Evolutionary conservation across 2,113 vertebrate genomes (phyloP).

Genomic region (Strigops habroptila): DNA sequence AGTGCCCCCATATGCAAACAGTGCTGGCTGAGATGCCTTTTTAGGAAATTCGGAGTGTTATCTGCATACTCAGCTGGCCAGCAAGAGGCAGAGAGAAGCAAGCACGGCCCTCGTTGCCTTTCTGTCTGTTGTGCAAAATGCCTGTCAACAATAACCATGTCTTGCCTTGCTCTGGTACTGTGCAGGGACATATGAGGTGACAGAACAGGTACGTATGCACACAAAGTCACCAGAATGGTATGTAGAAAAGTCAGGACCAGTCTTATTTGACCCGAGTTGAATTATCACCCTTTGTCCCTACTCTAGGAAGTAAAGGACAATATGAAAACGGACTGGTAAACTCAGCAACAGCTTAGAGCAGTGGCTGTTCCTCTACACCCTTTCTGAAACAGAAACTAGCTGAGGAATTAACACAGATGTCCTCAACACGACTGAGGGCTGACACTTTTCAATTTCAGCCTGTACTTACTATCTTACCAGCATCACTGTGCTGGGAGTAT

Average conservation of each 20-base stretch:
- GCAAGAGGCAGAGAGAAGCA: neutral
- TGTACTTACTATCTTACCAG: neutral
- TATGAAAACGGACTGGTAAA: neutral
- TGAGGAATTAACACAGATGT: neutral
- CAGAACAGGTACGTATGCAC: neutral
- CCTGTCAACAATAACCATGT: rapidly evolving
- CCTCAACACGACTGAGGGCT: neutral
- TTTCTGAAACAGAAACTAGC: neutral
- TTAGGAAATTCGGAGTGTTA: neutral
- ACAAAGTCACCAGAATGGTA: neutral
- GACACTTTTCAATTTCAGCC: neutral
- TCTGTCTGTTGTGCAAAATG: neutral
- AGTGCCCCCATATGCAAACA: neutral
- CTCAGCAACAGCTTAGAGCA: neutral
- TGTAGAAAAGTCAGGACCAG: neutral
- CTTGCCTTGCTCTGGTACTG: neutral
- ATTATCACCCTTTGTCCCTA: neutral
- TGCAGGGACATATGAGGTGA: neutral
- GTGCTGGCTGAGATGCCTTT: neutral
- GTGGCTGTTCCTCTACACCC: neutral
- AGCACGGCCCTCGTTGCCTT: neutral
- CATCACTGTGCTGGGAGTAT: neutral
- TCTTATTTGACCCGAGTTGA: neutral
- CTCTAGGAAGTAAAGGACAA: neutral
- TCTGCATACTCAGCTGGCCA: neutral